A percentile compares a stretch with the other conserved stretches of the same genome.
phyloP scores from a whole-genome alignment of 2,113 vertebrate genomes.

The Chaetodon auriga region DNA sequence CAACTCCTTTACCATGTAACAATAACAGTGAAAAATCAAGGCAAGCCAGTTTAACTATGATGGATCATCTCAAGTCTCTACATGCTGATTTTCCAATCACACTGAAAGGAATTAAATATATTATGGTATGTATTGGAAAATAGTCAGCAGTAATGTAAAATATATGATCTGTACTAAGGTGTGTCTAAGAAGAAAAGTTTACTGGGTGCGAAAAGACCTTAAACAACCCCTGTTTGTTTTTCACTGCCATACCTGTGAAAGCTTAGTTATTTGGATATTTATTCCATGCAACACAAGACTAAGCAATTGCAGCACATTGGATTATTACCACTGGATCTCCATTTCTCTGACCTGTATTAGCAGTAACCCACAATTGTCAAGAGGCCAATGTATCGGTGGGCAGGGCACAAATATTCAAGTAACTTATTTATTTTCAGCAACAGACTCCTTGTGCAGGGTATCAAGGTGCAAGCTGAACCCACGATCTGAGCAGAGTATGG shows the following conservation, averaged over 20 bases:
- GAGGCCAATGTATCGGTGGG: background rate
- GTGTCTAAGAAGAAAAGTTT: too few relatives aligned
- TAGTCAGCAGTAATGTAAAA: too few relatives aligned
- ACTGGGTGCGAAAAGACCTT: too few relatives aligned
- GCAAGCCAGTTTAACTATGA: conserved; percentile 4
- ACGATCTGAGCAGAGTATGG: background rate
- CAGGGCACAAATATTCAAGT: background rate
- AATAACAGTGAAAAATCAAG: background rate
- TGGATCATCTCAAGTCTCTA: background rate
- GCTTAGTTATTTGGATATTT: background rate
- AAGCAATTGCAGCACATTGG: background rate
- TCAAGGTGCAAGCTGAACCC: background rate
- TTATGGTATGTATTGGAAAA: too few relatives aligned
- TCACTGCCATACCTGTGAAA: background rate
- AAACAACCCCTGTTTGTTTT: background rate
- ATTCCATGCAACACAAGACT: background rate
- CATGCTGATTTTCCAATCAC: background rate
- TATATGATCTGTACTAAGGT: too few relatives aligned
- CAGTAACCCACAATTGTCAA: background rate
- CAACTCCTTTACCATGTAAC: background rate
- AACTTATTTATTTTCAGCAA: background rate
- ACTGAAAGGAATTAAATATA: background rate
- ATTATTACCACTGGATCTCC: background rate
- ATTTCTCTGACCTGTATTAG: background rate
- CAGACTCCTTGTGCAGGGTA: background rate